A percentile compares a stretch with the other conserved stretches of the same genome.
Evolutionary conservation across 2,797 vertebrate genomes (phyloP).

Genomic region (Cyclopterus lumpus): DNA sequence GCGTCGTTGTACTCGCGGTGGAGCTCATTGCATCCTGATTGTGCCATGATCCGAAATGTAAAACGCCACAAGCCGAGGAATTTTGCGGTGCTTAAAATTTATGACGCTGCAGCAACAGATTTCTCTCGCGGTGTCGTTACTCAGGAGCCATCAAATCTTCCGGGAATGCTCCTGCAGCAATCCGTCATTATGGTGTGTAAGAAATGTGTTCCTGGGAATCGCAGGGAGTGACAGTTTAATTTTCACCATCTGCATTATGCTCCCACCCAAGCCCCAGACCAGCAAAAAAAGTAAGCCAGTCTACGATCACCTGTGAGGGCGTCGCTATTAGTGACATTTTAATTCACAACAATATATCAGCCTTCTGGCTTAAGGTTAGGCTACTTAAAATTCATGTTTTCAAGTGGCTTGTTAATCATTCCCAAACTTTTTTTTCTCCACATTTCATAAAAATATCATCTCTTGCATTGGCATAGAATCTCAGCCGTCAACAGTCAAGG

Average conservation of each 20-base stretch:
- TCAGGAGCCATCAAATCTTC: conserved; percentile 59
- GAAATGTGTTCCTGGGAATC: conserved; percentile 61
- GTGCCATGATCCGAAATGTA: conserved; percentile 45
- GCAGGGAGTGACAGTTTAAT: conserved; percentile 78
- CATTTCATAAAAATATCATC: background rate
- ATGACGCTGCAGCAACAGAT: conserved; percentile 46
- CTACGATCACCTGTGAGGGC: conserved; percentile 53
- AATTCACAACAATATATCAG: conserved; percentile 48
- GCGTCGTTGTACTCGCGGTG: conserved; percentile 12
- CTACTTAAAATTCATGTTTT: conserved; percentile 23
- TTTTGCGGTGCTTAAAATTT: conserved; percentile 55
- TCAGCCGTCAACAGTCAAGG: conserved; percentile 24
- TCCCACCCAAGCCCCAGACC: background rate
- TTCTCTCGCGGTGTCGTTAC: conserved; percentile 54
- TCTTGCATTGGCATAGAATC: background rate
- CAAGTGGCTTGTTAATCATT: conserved; percentile 31
- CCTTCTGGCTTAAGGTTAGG: conserved; percentile 8
- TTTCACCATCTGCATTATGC: conserved; percentile 65
- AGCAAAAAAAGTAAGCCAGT: conserved; percentile 20
- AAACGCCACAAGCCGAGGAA: conserved; percentile 17
- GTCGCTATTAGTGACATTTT: conserved; percentile 60
- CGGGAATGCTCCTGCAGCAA: conserved; percentile 36
- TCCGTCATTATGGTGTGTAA: conserved; percentile 73
- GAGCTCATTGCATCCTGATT: conserved; percentile 41
- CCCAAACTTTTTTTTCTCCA: background rate